Evolutionary conservation across 2,888 invertebrate species (phyloP).

Genomic region (Isoperla grammatica): DNA sequence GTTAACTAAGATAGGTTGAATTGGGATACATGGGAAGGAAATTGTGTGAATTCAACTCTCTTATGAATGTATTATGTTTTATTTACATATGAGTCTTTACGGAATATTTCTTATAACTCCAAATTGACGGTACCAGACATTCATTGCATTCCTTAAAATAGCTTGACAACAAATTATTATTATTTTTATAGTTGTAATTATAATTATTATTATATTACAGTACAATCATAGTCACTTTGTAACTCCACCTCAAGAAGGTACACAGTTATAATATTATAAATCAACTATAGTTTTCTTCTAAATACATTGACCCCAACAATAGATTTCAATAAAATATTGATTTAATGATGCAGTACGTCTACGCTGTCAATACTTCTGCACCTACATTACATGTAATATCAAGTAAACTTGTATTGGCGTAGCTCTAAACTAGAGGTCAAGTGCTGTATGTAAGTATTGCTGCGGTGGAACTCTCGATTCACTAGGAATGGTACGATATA

Average conservation of each 20-base stretch:
- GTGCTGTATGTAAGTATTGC: neutral
- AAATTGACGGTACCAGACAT: neutral
- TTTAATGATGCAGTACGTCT: too few species aligned
- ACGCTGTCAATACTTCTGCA: too few species aligned
- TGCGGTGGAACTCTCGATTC: neutral
- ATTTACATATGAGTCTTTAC: constrained; percentile 20
- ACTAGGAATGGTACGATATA: neutral
- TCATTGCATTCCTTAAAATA: constrained; percentile 5
- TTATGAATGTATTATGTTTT: constrained; percentile 22
- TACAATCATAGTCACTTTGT: neutral
- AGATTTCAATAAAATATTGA: neutral
- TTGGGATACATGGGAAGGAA: too few species aligned
- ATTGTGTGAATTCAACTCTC: constrained; percentile 5
- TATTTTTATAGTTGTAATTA: neutral
- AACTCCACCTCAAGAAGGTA: too few species aligned
- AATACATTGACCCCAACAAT: neutral
- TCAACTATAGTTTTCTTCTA: neutral
- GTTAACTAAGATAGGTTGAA: too few species aligned
- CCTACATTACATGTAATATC: too few species aligned
- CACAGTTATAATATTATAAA: neutral
- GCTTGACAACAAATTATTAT: neutral
- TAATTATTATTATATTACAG: constrained; percentile 3
- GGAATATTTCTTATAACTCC: constrained; percentile 18
- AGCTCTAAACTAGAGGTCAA: too few species aligned
- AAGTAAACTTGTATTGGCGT: too few species aligned